These are phyloP conservation scores for Gymnosoma rotundatum DNA, from an alignment of 2,888 invertebrate genomes.

Conservation along the genomic window DNA sequence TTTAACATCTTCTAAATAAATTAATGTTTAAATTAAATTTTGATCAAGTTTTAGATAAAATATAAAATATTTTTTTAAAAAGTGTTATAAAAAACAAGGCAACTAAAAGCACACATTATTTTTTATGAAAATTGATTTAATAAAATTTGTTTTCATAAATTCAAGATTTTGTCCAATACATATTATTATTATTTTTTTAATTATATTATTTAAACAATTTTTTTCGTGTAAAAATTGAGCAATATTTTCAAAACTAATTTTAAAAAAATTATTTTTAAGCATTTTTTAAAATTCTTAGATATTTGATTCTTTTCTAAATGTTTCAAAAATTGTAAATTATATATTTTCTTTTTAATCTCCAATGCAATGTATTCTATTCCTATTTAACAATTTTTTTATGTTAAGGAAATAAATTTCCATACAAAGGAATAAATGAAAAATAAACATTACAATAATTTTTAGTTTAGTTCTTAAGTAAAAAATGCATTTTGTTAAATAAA, in stretches of 20 bases:
- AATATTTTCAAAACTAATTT: constrained; percentile 38
- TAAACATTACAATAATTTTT: constrained; percentile 54
- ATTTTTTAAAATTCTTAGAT: constrained; percentile 41
- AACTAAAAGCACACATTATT: constrained; percentile 60
- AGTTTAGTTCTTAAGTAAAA: constrained; percentile 57
- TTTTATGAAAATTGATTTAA: not conserved
- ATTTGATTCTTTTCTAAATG: constrained; percentile 9
- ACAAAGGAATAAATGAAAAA: constrained; percentile 25
- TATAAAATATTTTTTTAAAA: too few relatives aligned
- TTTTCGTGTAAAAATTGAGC: constrained; percentile 12
- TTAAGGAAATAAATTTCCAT: constrained; percentile 2
- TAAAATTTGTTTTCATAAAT: too few relatives aligned
- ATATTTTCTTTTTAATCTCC: constrained; percentile 11
- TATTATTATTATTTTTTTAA: too few relatives aligned
- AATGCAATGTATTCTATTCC: not conserved
- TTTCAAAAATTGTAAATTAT: constrained; percentile 12
- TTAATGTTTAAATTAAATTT: not conserved
- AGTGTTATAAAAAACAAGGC: too few relatives aligned
- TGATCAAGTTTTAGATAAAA: not conserved
- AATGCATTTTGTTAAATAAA: constrained; percentile 64
- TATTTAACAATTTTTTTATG: constrained; percentile 3
- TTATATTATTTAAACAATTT: too few relatives aligned
- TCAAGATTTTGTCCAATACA: too few relatives aligned
- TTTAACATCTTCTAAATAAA: too few relatives aligned
- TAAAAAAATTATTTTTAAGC: constrained; percentile 39